Evolutionary conservation across 2,888 invertebrate species (phyloP).

Genomic region (Criorhina ranunculi): DNA sequence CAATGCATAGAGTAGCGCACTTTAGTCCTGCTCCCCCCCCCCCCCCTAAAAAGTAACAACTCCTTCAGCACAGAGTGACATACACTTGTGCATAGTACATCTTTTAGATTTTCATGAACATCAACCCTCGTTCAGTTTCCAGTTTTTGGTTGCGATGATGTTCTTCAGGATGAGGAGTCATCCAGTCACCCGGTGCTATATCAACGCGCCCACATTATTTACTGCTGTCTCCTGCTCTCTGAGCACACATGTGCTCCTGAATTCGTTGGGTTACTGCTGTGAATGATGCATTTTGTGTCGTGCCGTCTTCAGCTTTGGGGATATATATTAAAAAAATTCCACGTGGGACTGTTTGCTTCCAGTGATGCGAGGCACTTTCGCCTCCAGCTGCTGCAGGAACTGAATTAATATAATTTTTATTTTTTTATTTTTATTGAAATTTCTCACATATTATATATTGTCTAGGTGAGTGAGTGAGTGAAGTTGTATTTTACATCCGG

Average conservation of each 20-base stretch:
- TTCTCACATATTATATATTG: constrained; percentile 43
- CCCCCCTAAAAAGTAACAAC: background rate
- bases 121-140: constrained; percentile 14
- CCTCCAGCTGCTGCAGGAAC: constrained; percentile 42
- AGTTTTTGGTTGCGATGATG: constrained; percentile 55
- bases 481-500: constrained; percentile 23
- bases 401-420: constrained; percentile 52
- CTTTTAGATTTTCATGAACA: constrained; percentile 46
- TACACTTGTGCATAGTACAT: constrained; percentile 27
- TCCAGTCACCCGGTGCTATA: constrained; percentile 22
- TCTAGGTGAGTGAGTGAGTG: constrained; percentile 30
- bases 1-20: too few relatives aligned
- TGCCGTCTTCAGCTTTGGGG: constrained; percentile 41
- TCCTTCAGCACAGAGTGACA: constrained; percentile 16
- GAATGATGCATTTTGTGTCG: constrained; percentile 41
- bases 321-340: constrained; percentile 63
- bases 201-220: constrained; percentile 39
- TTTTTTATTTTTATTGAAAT: constrained; percentile 54
- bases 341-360: constrained; percentile 16
- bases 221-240: background rate
- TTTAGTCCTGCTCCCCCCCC: background rate
- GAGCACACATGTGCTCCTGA: constrained; percentile 5
- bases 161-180: constrained; percentile 13
- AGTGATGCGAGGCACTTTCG: constrained; percentile 28
- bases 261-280: background rate